Conservation (phyloP, 2,888 invertebrate genomes). For the Sclerodermus sp. region DNA sequence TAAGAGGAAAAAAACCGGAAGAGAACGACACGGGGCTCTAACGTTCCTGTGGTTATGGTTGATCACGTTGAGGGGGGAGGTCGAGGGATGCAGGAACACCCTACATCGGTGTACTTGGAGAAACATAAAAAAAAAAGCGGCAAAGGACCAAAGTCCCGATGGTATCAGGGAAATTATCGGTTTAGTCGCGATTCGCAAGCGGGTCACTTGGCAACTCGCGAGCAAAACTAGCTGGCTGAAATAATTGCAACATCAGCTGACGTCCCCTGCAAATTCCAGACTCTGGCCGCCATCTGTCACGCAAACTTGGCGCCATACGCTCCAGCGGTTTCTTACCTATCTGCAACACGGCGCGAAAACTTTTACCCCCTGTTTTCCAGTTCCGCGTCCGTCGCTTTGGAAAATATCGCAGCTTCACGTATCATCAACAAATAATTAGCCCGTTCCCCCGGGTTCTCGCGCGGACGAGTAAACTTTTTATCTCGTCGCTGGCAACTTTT, state of each 20-base stretch:
- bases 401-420: constrained; percentile 26
- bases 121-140: no score
- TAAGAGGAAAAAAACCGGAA: no score
- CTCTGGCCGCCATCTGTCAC: constrained; percentile 38
- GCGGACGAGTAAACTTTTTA: constrained; percentile 23
- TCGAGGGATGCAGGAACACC: no score
- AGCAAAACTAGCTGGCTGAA: constrained; percentile 34
- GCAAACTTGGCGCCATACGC: constrained; percentile 40
- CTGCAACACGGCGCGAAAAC: constrained; percentile 1
- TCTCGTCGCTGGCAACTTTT: constrained; percentile 19
- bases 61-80: no score
- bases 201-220: constrained; percentile 13
- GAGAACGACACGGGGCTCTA: no score
- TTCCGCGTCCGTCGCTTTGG: constrained; percentile 11
- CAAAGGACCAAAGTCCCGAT: no score
- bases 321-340: constrained; percentile 34
- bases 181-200: constrained; percentile 12
- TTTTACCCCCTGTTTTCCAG: constrained; percentile 12
- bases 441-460: constrained; percentile 4
- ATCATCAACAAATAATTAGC: constrained; percentile 33
- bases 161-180: no score
- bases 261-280: constrained; percentile 37
- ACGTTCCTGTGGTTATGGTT: no score
- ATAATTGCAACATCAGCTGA: constrained; percentile 40
- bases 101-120: no score